Evolutionary conservation across 2,888 invertebrate species (phyloP), one percentile per base, ranked within the genome.

Genomic region (Blomia tropicalis): DNA sequence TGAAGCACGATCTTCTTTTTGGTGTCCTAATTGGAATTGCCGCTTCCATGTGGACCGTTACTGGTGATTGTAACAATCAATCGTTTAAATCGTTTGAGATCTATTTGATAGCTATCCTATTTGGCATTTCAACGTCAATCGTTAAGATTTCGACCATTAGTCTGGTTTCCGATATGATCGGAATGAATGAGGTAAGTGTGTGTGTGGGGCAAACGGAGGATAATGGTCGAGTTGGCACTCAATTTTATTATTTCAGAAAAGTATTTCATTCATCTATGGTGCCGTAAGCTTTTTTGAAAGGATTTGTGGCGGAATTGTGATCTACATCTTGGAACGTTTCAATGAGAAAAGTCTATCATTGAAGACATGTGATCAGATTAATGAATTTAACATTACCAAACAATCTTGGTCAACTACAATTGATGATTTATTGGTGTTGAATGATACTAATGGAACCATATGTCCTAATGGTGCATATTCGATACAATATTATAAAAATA

Each of bases 241-340:
- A 36, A 11, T 36, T 36, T 36, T 36, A 7, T 17, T 7, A 11
- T 36, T 17, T n/a, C 25, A 54, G 30, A 56, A 56, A 29, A 56
- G 56, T 36, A 56, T 30, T 5, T 56, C 56, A 32, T 56, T 56
- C 23, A 30, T 56, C 2, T 56, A 56, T 56, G 56, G 56, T 3
- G 25, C 27, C n/a, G 56, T 56, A 14, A 56, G 56, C 23, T 56
- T 29, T 25, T 56, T 56, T 11, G 56, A 56, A 25, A 56, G 29
- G 23, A 29, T 56, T 36, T 17, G 11, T 30, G 36, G 29, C 2
- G 29, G 56, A 14, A 4, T 56, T 19, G 31, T 31, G 11, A 56
- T 56, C 17, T 27, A 11, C 27, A 31, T 56, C n/a, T 3, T 56
- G 14, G 56, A 56, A 25, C 31, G 23, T 14, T 56, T 56, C 27